These are phyloP conservation scores for Poicephalus meyeri DNA, from an alignment of 2,113 vertebrate species.

Conservation along the genomic window DNA sequence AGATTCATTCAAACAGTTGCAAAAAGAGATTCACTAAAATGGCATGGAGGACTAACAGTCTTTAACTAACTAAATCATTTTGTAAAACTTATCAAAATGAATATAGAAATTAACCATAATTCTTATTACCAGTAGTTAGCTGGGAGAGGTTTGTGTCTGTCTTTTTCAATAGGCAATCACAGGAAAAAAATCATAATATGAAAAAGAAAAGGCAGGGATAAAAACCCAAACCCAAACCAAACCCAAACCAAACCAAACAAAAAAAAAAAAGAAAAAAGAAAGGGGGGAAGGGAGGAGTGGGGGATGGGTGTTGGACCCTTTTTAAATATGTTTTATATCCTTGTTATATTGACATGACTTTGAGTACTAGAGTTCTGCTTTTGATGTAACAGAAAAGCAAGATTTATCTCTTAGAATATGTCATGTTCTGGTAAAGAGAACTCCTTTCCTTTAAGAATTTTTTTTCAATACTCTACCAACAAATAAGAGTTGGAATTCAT, in stretches of 20 bases:
- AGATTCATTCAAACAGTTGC: background rate
- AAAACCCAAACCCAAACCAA: background rate
- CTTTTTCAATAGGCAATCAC: background rate
- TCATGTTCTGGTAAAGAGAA: background rate
- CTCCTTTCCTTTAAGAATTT: background rate
- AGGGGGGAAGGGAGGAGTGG: no score
- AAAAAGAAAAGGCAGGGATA: background rate
- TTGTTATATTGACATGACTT: background rate
- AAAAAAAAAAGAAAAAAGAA: background rate
- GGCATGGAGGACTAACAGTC: background rate
- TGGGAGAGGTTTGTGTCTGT: background rate
- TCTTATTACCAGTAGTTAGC: accelerated
- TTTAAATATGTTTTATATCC: background rate
- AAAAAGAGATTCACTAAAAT: background rate
- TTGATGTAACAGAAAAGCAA: background rate
- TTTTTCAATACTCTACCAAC: background rate
- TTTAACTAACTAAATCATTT: background rate
- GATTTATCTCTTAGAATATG: background rate
- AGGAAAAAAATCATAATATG: background rate
- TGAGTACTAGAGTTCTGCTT: background rate
- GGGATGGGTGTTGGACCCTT: background rate
- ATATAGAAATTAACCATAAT: background rate
- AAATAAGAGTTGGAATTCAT: background rate
- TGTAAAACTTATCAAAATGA: background rate
- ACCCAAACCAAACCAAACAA: background rate